phyloP scores from a whole-genome alignment of 1,140 invertebrate genomes.

The Aphis gossypii region DNA sequence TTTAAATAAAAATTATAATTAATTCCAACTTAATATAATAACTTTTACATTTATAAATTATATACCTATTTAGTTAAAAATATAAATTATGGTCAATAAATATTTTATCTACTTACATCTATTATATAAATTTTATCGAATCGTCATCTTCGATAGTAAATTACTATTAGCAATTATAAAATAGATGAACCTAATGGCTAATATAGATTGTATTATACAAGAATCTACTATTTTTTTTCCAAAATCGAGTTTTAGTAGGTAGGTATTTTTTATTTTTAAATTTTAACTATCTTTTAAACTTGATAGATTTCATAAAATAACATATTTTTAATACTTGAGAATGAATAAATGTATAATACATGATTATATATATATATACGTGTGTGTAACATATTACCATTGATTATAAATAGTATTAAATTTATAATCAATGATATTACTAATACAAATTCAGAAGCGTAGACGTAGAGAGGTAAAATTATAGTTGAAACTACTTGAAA shows the following conservation, averaged over 20 bases:
- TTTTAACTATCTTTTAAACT: too few species aligned
- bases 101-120: not conserved
- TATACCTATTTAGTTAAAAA: not conserved
- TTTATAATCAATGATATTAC: not conserved
- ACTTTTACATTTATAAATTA: not conserved
- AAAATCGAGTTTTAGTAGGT: too few species aligned
- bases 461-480: not conserved
- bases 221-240: too few species aligned
- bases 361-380: not conserved
- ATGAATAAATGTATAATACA: not conserved
- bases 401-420: too few species aligned
- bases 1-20: constrained; percentile 11
- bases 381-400: too few species aligned
- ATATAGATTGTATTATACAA: too few species aligned
- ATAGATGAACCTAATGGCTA: not conserved
- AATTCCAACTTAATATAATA: not conserved
- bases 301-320: not conserved
- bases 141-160: not conserved
- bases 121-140: not conserved
- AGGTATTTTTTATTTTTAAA: too few species aligned
- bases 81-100: not conserved
- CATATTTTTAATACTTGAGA: not conserved
- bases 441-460: not conserved
- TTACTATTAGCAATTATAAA: not conserved
- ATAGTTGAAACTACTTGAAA: not conserved